These are phyloP conservation scores for Burhinus oedicnemus DNA, from an alignment of 2,113 vertebrate genomes.

Conservation along the genomic window DNA sequence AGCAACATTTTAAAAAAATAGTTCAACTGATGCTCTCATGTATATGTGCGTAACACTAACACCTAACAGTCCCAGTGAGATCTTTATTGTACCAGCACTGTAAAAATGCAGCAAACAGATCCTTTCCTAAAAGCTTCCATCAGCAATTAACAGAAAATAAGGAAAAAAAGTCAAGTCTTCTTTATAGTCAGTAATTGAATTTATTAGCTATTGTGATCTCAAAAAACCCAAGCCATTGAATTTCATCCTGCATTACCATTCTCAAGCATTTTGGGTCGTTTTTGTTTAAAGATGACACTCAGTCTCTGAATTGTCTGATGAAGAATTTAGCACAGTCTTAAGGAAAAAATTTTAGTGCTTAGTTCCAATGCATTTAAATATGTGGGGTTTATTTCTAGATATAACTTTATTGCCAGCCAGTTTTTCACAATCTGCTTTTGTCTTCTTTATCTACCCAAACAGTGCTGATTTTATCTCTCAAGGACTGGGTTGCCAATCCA, in stretches of 20 bases:
- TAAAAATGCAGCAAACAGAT: not conserved
- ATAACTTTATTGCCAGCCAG: not conserved
- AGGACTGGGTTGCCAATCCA: not conserved
- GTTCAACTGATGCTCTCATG: fast-evolving
- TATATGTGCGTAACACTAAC: not conserved
- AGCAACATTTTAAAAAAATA: not conserved
- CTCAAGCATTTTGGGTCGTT: fast-evolving
- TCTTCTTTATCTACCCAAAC: not conserved
- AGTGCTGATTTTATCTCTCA: not conserved
- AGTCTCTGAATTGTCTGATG: not conserved
- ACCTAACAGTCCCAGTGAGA: not conserved
- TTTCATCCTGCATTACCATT: not conserved
- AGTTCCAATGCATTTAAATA: not conserved
- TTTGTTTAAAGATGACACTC: not conserved
- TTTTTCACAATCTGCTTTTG: not conserved
- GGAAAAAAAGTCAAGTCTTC: not conserved
- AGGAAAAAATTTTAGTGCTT: not conserved
- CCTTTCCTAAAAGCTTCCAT: not conserved
- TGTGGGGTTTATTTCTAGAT: not conserved
- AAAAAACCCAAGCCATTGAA: not conserved
- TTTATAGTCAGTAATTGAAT: not conserved
- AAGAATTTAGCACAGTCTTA: not conserved
- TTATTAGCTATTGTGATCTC: not conserved
- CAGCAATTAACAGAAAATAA: not conserved
- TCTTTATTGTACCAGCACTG: not conserved